Percentiles rank a stretch among this genome's conserved stretches.
Conservation (phyloP, 2,797 vertebrate species). For the Mallotus villosus region DNA sequence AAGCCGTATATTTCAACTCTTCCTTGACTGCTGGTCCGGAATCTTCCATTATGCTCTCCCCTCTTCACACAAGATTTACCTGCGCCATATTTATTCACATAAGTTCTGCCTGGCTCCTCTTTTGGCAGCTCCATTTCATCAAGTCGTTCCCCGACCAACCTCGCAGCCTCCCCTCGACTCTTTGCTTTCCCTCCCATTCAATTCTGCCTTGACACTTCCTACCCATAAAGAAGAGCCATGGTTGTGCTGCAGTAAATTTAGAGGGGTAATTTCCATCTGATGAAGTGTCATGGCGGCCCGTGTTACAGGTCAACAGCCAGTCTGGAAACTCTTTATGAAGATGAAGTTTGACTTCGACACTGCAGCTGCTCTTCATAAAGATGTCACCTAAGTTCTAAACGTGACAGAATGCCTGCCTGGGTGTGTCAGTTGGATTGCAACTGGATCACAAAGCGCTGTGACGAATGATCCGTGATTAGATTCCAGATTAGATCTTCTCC, state of each 20-base stretch:
- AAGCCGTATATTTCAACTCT: slow-evolving; percentile 19
- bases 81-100: slow-evolving; percentile 63
- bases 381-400: slow-evolving; percentile 58
- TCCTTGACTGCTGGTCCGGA: slow-evolving; percentile 26
- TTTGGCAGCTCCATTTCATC: slow-evolving; percentile 63
- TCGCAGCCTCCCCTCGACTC: slow-evolving; percentile 30
- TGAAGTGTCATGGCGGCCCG: slow-evolving; percentile 52
- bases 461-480: slow-evolving; percentile 53
- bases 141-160: slow-evolving; percentile 55
- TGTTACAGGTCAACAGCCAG: slow-evolving; percentile 66
- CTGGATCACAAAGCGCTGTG: slow-evolving; percentile 46
- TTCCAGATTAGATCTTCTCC: not conserved
- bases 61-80: slow-evolving; percentile 61
- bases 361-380: slow-evolving; percentile 61
- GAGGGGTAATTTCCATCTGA: slow-evolving; percentile 63
- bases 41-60: slow-evolving; percentile 21
- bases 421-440: slow-evolving; percentile 32
- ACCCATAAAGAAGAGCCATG: slow-evolving; percentile 58
- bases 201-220: slow-evolving; percentile 54
- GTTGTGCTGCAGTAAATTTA: slow-evolving; percentile 52
- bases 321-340: slow-evolving; percentile 62
- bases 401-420: slow-evolving; percentile 56
- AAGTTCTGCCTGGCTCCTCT: slow-evolving; percentile 57
- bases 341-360: slow-evolving; percentile 58
- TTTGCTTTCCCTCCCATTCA: slow-evolving; percentile 39